Base-by-base conservation (phyloP, 2,797 vertebrate genomes). In the Arrhamphus sclerolepis region DNA sequence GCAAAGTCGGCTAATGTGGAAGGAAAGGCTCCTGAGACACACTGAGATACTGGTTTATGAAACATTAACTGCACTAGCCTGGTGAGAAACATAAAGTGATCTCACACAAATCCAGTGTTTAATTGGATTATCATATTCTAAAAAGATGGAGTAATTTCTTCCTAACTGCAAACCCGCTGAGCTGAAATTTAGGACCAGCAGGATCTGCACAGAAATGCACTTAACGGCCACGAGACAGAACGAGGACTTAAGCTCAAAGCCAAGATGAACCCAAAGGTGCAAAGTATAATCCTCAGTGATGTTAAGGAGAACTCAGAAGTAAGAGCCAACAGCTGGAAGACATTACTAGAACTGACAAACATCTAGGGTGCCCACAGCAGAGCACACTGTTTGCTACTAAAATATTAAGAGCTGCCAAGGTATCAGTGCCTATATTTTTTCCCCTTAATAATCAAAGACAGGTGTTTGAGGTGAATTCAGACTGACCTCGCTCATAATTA, bases 81-180 rank as follows among this genome's bases (percentile, higher is more conserved):
- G 24, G 49, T 72, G 72, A 74, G 78, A 41, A 75, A 74, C 43
- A 69, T 20, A 16, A 58, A 70, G 17, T 43, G 38, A 80, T 77
- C 56, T 74, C 80, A 78, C 64, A 55, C 48, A 73, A 75, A 74
- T 66, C 48, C 59, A 55, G 59, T n/a, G 70, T 77, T 73, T 87
- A 84, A 86, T 77, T 81, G 66, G 70, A 85, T 87, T 82, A 84
- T 46, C 38, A 59, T 79, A 82, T 80, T 78, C 71, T 81, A 71
- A 84, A 82, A 78, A 77, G 63, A 78, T 9, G 41, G 72, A 85
- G 64, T 86, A 48, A 66, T 84, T 84, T 82, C 67, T 66, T 51
- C 39, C 47, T 66, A 64, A 67, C 70, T 78, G 70, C 70, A 88
- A 71, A 87, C 82, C 74, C 74, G 69, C 79, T 81, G 73, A 78